A percentile compares a stretch with the other conserved stretches of the same genome.
phyloP scores from a whole-genome alignment of 2,888 invertebrate genomes.

The Autographa pulchrina region DNA sequence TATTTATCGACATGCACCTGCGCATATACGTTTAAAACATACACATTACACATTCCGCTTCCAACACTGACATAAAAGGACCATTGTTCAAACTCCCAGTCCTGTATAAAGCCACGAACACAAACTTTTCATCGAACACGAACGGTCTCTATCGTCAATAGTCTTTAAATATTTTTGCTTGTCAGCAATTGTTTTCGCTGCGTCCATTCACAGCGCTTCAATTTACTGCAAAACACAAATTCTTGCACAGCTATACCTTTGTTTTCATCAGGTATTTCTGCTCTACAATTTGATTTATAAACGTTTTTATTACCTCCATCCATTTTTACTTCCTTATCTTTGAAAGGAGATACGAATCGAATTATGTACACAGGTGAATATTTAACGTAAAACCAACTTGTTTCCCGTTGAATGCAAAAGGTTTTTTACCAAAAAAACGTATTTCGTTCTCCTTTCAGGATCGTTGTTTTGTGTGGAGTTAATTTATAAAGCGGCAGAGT shows the following conservation, averaged over 20 bases:
- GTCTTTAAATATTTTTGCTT: constrained; percentile 51
- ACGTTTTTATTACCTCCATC: constrained; percentile 50
- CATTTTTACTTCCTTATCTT: constrained; percentile 59
- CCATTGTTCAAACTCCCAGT: not conserved
- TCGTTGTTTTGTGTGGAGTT: constrained; percentile 71
- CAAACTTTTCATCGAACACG: constrained; percentile 17
- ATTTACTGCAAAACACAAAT: constrained; percentile 60
- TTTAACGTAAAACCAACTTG: constrained; percentile 56
- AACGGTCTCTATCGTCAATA: constrained; percentile 22
- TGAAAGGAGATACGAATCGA: constrained; percentile 59
- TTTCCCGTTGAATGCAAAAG: constrained; percentile 55
- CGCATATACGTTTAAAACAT: not conserved
- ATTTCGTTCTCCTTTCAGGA: constrained; percentile 62
- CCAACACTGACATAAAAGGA: not conserved
- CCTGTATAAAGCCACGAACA: not conserved
- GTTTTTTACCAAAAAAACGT: constrained; percentile 57
- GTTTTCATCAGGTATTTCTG: constrained; percentile 59
- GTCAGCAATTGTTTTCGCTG: constrained; percentile 55
- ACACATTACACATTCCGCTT: not conserved
- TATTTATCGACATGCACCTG: not conserved
- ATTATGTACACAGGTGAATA: constrained; percentile 41
- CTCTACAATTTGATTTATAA: constrained; percentile 62
- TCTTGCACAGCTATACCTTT: constrained; percentile 59
- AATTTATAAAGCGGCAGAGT: constrained; percentile 72
- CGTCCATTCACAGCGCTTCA: constrained; percentile 56